Conservation (phyloP, 2,888 invertebrate genomes). For the Xylota sylvarum region DNA sequence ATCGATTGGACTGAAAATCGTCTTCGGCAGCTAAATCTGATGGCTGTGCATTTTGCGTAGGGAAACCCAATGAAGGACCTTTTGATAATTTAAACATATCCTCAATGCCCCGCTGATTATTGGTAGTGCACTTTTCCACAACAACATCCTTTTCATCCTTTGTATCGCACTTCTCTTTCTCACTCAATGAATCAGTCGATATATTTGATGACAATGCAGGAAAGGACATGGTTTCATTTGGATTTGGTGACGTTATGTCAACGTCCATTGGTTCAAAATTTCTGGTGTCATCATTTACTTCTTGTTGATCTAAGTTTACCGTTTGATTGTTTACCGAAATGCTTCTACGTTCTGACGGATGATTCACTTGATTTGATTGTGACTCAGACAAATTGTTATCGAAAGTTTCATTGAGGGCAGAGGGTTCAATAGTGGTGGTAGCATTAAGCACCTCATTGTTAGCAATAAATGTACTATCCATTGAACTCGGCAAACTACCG, state of each 20-base stretch:
- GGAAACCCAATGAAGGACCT: background rate
- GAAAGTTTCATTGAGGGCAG: slow-evolving; percentile 54
- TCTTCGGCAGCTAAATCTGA: slow-evolving; percentile 68
- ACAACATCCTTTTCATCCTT: slow-evolving; percentile 82
- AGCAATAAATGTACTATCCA: slow-evolving; percentile 65
- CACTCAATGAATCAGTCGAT: slow-evolving; percentile 78
- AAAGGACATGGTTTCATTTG: slow-evolving; percentile 78
- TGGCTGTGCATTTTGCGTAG: slow-evolving; percentile 39
- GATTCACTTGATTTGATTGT: slow-evolving; percentile 8
- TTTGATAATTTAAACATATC: slow-evolving; percentile 80
- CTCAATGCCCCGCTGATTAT: slow-evolving; percentile 78
- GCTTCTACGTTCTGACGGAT: slow-evolving; percentile 6
- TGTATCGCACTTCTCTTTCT: slow-evolving; percentile 80
- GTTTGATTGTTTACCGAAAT: slow-evolving; percentile 60
- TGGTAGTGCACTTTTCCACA: slow-evolving; percentile 80
- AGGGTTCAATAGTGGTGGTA: slow-evolving; percentile 7
- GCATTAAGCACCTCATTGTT: slow-evolving; percentile 37
- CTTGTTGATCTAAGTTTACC: slow-evolving; percentile 51
- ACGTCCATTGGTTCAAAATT: slow-evolving; percentile 81
- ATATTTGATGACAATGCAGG: slow-evolving; percentile 67
- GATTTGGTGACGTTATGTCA: slow-evolving; percentile 77
- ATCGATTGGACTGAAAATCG: slow-evolving; percentile 76
- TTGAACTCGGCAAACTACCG: background rate
- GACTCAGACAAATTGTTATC: slow-evolving; percentile 24
- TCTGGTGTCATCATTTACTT: slow-evolving; percentile 38